A percentile compares a stretch with the other conserved stretches of the same genome.
These are phyloP conservation scores for Puffinus mauretanicus DNA, from an alignment of 2,113 vertebrate genomes.

Conservation along the genomic window DNA sequence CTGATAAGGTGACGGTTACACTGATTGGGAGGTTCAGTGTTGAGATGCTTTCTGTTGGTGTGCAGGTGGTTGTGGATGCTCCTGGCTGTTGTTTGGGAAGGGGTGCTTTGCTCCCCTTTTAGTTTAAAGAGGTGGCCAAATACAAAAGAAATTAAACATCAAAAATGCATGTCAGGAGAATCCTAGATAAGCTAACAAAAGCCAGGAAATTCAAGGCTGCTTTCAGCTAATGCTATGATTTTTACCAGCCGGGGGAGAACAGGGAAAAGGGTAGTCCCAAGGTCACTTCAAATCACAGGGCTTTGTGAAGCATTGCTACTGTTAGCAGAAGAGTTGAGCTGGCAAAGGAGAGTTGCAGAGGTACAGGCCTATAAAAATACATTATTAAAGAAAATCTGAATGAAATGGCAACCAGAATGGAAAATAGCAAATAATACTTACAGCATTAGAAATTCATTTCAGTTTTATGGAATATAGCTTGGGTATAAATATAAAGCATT, in stretches of 20 bases:
- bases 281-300: constrained; percentile 31
- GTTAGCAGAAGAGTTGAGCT: not conserved
- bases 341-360: constrained; percentile 6
- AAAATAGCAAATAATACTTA: constrained; percentile 54
- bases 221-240: constrained; percentile 11
- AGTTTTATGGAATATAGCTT: constrained; percentile 47
- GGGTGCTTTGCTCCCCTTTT: not conserved
- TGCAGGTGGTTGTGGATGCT: not conserved
- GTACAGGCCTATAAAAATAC: constrained; percentile 49
- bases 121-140: not conserved
- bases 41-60: not conserved
- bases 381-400: constrained; percentile 60
- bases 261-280: constrained; percentile 24
- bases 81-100: not conserved
- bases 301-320: not conserved
- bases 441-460: constrained; percentile 50
- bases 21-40: not conserved
- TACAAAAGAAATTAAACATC: not conserved
- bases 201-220: not conserved
- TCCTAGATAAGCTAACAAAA: not conserved
- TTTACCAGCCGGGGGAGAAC: not conserved
- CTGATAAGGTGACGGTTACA: not conserved
- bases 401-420: constrained; percentile 40
- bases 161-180: not conserved
- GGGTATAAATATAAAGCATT: constrained; percentile 55